phyloP scores from a whole-genome alignment of 2,113 vertebrate genomes.

The Stictonetta naevosa region DNA sequence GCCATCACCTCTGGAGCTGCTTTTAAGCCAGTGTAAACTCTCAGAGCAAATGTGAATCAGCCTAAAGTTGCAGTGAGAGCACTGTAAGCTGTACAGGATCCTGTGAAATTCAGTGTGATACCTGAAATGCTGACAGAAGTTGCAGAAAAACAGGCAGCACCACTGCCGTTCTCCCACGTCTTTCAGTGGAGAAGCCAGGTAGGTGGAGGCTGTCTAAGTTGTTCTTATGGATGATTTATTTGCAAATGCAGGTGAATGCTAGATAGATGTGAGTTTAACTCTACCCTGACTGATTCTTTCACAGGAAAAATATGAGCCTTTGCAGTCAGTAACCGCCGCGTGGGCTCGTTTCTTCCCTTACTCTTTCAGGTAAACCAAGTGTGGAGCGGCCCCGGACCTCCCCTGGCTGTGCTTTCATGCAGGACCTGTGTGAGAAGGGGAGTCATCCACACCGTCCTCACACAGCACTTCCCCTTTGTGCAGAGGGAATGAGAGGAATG shows the following conservation, averaged over 20 bases:
- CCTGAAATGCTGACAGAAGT: background rate
- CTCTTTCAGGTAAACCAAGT: background rate
- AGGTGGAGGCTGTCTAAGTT: slow-evolving; percentile 53
- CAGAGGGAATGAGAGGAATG: background rate
- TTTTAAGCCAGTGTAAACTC: background rate
- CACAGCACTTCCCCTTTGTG: background rate
- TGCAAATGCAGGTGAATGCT: slow-evolving; percentile 55
- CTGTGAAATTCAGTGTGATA: background rate
- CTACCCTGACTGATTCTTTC: background rate
- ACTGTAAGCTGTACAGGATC: background rate
- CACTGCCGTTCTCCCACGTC: background rate
- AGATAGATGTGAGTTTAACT: slow-evolving; percentile 35
- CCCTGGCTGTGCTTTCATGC: background rate
- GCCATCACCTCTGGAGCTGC: background rate
- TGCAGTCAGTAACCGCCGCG: background rate
- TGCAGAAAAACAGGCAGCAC: slow-evolving; percentile 13
- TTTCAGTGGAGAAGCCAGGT: slow-evolving; percentile 40
- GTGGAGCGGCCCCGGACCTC: background rate
- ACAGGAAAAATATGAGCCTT: background rate
- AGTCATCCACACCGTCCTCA: background rate
- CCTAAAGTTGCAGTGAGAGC: background rate
- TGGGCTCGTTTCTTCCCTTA: background rate
- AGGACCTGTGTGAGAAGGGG: background rate
- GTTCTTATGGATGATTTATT: slow-evolving; percentile 65
- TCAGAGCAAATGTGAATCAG: background rate